These are phyloP conservation scores for Euzophera pinguis DNA, from an alignment of 2,888 invertebrate species.

Conservation along the genomic window DNA sequence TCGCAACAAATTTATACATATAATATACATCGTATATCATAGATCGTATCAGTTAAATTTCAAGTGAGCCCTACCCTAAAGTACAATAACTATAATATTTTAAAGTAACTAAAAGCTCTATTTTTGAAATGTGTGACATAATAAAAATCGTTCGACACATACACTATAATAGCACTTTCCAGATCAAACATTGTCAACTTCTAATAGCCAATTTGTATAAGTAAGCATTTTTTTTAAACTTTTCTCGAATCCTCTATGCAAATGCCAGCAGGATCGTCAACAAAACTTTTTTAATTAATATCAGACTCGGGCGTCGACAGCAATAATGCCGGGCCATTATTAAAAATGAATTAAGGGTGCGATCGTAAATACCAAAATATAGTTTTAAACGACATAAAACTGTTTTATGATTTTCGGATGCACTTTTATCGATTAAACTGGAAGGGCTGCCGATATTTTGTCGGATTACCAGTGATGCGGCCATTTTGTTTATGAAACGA, in stretches of 20 bases:
- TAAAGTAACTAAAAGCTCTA: no score
- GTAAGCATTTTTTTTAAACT: no score
- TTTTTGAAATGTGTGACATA: no score
- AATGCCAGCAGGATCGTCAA: conserved; percentile 1
- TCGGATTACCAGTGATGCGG: neutral
- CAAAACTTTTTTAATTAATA: conserved; percentile 7
- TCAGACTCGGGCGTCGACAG: neutral
- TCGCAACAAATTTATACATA: no score
- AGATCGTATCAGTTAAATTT: no score
- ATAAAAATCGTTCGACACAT: no score
- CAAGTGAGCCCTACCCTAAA: no score
- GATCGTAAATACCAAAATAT: conserved; percentile 4
- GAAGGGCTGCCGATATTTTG: conserved; percentile 1
- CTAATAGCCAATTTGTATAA: no score
- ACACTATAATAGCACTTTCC: no score
- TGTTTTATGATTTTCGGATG: conserved; percentile 6
- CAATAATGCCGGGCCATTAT: neutral
- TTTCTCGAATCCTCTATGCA: neutral
- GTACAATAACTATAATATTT: no score
- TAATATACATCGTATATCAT: no score
- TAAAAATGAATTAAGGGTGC: neutral
- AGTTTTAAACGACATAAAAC: conserved; percentile 1
- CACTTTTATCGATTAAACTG: conserved; percentile 1
- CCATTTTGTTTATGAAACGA: conserved; percentile 1
- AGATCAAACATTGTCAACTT: no score